Base-by-base conservation (phyloP, 2,888 invertebrate species). In the Coremacera marginata region DNA sequence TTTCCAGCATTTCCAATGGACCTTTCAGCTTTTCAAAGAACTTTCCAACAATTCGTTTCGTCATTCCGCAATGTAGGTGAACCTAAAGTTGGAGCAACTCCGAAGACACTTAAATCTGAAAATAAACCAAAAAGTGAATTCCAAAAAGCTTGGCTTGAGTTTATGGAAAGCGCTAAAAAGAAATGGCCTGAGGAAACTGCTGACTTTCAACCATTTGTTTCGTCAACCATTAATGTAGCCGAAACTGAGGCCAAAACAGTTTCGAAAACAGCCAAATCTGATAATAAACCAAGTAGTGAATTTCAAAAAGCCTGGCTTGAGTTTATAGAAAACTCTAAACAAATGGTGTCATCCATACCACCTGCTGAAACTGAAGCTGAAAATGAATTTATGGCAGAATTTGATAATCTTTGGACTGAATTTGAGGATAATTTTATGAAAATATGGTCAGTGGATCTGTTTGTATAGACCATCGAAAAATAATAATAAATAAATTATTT, bases 391-490 rank as follows among this genome's bases (percentile, higher is more conserved):
- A 27, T 68, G 51, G 25, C 22, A 11, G 49, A 51, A 8, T 68
- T 68, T 25, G 51, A 68, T 19, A 68, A 51, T 22, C 62, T 73
- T 73, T 73, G 60, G 60, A 19, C 44, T 22, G 25, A 25, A 31
- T 73, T 60, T 73, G 62, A 49, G 37, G 51, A 49, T n/a, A 62
- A 34, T 4, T 27, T 16, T 25, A 62, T 22, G 25, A 73, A 73
- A 63, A 62, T 62, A 27, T 73, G 11, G 44, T 44, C 44, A 44
- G 44, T 73, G 19, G 51, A 73, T 19, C 62, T 16, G 19, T 11
- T 37, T 51, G 51, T 7, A 52, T 51, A 19, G 22, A 68, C 11
- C 9, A 68, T 2, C n/a, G n/a, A n/a, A n/a, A n/a, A n/a, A n/a
- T n/a, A n/a, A n/a, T n/a, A n/a, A n/a, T 25, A 27, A 2, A n/a